phyloP scores from a whole-genome alignment of 2,113 vertebrate species.

The Cyanistes caeruleus region DNA sequence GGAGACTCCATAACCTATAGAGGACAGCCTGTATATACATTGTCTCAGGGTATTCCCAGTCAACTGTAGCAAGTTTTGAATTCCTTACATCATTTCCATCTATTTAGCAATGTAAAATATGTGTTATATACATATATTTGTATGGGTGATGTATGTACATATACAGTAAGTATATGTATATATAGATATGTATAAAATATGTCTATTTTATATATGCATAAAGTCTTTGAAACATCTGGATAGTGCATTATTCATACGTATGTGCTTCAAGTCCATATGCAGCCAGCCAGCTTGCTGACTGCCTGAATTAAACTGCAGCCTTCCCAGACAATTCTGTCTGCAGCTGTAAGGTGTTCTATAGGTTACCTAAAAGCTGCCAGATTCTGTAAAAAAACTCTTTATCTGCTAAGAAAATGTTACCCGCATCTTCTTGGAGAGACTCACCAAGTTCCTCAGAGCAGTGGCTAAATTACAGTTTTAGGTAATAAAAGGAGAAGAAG shows the following conservation, averaged over 20 bases:
- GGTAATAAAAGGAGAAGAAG: background rate
- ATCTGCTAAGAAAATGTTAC: background rate
- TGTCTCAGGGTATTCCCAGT: background rate
- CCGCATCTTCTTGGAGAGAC: background rate
- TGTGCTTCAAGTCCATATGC: background rate
- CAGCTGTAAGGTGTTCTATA: slow-evolving; percentile 5
- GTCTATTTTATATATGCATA: background rate
- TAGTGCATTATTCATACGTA: background rate
- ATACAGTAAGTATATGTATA: background rate
- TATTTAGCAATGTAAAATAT: background rate
- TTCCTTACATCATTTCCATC: slow-evolving; percentile 5
- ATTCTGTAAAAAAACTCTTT: background rate
- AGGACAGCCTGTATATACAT: background rate
- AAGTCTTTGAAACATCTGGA: slow-evolving; percentile 25
- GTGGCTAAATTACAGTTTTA: background rate
- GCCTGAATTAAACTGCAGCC: background rate
- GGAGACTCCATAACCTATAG: background rate
- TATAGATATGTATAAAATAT: background rate
- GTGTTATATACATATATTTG: background rate
- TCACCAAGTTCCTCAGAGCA: background rate
- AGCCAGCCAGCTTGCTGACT: slow-evolving; percentile 15
- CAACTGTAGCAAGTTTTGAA: background rate
- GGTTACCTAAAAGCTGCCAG: background rate
- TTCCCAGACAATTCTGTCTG: background rate
- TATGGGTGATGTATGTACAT: background rate